These are phyloP conservation scores for Scomberomorus guttatus DNA, from an alignment of 2,797 vertebrate genomes.

Conservation along the genomic window DNA sequence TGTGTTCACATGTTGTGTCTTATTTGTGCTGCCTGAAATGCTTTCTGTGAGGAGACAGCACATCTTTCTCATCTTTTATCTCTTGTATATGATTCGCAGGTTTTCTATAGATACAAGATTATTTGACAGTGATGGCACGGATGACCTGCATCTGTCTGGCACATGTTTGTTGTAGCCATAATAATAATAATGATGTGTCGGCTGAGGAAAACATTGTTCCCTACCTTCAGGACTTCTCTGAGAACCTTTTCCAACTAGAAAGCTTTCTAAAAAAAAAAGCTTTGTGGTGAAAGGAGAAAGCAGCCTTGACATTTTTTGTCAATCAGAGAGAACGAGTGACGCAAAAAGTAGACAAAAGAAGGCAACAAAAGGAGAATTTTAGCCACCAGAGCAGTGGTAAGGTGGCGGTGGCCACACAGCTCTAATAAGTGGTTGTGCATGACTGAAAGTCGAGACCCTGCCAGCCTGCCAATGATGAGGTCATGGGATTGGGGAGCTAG, in stretches of 20 bases:
- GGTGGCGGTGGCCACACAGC: slow-evolving; percentile 54
- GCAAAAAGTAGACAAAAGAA: slow-evolving; percentile 7
- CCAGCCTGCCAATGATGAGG: slow-evolving; percentile 75
- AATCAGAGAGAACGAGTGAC: slow-evolving; percentile 31
- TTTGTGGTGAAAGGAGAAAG: slow-evolving; percentile 9
- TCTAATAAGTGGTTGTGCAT: slow-evolving; percentile 71
- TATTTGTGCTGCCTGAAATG: slow-evolving; percentile 3
- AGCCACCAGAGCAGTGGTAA: slow-evolving; percentile 47
- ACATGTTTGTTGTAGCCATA: slow-evolving; percentile 16
- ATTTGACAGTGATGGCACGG: slow-evolving; percentile 16
- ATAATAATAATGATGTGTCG: slow-evolving; percentile 30
- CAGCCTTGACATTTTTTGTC: slow-evolving; percentile 14
- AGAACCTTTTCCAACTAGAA: slow-evolving; percentile 15
- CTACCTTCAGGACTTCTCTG: slow-evolving; percentile 18
- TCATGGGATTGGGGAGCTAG: slow-evolving; percentile 70
- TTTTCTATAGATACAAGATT: not conserved
- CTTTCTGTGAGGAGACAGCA: not conserved
- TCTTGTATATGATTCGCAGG: not conserved
- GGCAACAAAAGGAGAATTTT: not conserved
- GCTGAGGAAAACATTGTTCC: not conserved
- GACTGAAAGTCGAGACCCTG: slow-evolving; percentile 71
- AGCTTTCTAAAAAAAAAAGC: not conserved
- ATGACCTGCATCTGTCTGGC: not conserved
- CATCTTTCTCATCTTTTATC: not conserved
- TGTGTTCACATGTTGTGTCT: not conserved